Evolutionary conservation across 2,113 vertebrate genomes (phyloP).

Genomic region (Antigone vipio): DNA sequence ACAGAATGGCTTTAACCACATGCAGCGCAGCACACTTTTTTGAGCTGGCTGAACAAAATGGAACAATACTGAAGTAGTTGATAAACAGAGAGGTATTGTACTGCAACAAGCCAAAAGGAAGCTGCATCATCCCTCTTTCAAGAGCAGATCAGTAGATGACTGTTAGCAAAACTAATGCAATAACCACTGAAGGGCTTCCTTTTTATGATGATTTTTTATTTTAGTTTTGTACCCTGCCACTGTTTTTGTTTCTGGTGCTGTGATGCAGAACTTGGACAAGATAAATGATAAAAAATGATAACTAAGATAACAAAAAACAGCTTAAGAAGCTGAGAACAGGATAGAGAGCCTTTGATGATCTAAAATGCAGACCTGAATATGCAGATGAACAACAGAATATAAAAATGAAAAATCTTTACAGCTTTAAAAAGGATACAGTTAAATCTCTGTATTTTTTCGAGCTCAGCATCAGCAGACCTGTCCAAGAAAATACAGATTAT

Average conservation of each 20-base stretch:
- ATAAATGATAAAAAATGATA: background rate
- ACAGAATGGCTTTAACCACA: background rate
- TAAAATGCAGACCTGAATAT: background rate
- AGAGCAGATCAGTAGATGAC: background rate
- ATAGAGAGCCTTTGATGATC: background rate
- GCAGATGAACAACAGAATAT: background rate
- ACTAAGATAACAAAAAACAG: background rate
- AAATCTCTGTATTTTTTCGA: slow-evolving; percentile 79
- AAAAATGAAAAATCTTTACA: background rate
- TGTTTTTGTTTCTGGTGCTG: background rate
- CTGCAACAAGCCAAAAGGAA: background rate
- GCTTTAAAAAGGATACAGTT: slow-evolving; percentile 77
- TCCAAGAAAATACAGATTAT: background rate
- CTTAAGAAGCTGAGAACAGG: background rate
- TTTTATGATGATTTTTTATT: background rate
- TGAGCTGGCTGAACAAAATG: background rate
- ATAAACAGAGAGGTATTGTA: background rate
- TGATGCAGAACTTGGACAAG: background rate
- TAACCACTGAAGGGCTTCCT: background rate
- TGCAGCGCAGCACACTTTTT: background rate
- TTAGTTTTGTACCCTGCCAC: background rate
- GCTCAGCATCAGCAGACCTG: slow-evolving; percentile 76
- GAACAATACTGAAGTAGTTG: background rate
- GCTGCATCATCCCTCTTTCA: background rate
- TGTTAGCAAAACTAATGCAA: background rate